Percentiles rank a stretch among this genome's conserved stretches.
These are phyloP conservation scores for Dasysyrphus albostriatus DNA, from an alignment of 2,888 invertebrate species.

Conservation along the genomic window DNA sequence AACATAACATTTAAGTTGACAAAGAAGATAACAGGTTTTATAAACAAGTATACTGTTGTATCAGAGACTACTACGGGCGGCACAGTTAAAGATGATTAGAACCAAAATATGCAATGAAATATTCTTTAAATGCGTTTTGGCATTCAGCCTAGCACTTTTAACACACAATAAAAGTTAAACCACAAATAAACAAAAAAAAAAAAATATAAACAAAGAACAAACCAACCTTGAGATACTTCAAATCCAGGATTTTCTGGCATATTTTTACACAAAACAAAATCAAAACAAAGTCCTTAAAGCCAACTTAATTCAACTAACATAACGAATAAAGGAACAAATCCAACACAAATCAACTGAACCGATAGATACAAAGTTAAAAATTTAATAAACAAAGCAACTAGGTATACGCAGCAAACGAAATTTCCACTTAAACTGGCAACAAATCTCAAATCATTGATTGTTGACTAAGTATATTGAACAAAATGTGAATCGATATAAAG, in stretches of 20 bases:
- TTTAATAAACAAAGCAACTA: background rate
- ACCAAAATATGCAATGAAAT: too few species aligned
- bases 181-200: background rate
- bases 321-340: background rate
- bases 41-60: too few species aligned
- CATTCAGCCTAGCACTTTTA: too few species aligned
- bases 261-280: background rate
- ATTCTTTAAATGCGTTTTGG: too few species aligned
- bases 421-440: background rate
- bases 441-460: background rate
- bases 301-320: background rate
- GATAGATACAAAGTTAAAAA: background rate
- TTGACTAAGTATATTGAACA: background rate
- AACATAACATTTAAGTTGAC: too few species aligned
- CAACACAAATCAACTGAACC: background rate
- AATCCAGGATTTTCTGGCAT: constrained; percentile 20
- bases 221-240: constrained; percentile 5
- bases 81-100: too few species aligned
- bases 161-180: background rate
- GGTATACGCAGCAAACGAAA: background rate
- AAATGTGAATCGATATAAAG: background rate
- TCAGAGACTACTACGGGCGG: too few species aligned
- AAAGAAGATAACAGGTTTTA: too few species aligned
- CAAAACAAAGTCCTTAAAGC: background rate
- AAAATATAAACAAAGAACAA: background rate